Evolutionary conservation across 2,888 invertebrate genomes (phyloP).

Genomic region (Sminthurinus aureus): DNA sequence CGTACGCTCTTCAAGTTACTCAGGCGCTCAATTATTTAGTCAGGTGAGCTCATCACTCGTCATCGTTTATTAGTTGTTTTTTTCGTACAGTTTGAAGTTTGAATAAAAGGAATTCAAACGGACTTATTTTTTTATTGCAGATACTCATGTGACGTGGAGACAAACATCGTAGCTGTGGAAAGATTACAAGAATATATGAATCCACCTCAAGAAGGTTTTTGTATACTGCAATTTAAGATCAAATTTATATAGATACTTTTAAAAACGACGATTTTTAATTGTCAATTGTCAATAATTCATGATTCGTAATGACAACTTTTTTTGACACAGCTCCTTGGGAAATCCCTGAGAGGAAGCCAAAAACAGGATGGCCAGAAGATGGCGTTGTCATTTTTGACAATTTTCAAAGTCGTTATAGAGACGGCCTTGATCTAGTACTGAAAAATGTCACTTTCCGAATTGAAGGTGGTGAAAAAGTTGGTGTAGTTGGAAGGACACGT

Average conservation of each 20-base stretch:
- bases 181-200: slow-evolving; percentile 75
- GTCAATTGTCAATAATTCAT: no score
- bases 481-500: no score
- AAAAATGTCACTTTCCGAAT: slow-evolving; percentile 80
- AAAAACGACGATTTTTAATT: no score
- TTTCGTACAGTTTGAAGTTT: no score
- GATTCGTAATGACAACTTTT: no score
- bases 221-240: no score
- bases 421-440: slow-evolving; percentile 85
- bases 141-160: slow-evolving; percentile 68
- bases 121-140: no score
- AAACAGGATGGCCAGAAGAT: slow-evolving; percentile 79
- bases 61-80: no score
- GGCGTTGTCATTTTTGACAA: slow-evolving; percentile 83
- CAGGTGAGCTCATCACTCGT: slow-evolving; percentile 63
- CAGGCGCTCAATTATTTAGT: slow-evolving; percentile 62
- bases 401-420: slow-evolving; percentile 85
- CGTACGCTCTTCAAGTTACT: slow-evolving; percentile 11
- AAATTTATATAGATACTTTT: no score
- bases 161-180: slow-evolving; percentile 68
- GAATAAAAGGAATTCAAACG: background rate
- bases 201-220: slow-evolving; percentile 75
- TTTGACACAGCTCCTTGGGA: no score
- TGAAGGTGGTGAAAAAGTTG: slow-evolving; percentile 85
- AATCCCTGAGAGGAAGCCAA: no score